A percentile compares a stretch with the other conserved stretches of the same genome.
Conservation (phyloP, 92 coral and sea anemone species). For the Diadumene lineata region DNA sequence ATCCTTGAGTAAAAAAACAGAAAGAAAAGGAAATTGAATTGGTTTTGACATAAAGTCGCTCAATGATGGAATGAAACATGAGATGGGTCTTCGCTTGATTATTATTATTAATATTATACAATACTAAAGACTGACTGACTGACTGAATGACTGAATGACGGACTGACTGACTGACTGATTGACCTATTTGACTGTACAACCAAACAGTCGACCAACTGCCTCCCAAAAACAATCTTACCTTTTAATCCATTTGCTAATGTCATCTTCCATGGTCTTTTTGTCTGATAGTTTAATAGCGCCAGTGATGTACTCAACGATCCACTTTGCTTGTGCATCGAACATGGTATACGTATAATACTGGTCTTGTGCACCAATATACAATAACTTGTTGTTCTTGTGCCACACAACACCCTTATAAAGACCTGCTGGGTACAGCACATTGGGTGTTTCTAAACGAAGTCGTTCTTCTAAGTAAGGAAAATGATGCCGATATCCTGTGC, state of each 20-base stretch:
- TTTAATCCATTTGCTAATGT: constrained; percentile 36
- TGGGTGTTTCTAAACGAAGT: constrained; percentile 37
- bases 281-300: constrained; percentile 50
- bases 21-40: background rate
- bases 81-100: too few species aligned
- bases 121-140: too few species aligned
- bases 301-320: constrained; percentile 47
- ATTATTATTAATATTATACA: too few species aligned
- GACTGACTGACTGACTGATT: background rate
- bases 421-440: constrained; percentile 39
- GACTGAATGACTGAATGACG: background rate
- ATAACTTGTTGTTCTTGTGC: constrained; percentile 42
- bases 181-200: background rate
- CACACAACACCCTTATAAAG: constrained; percentile 50
- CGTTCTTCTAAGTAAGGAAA: constrained; percentile 49
- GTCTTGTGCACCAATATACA: constrained; percentile 35
- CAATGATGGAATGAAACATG: too few species aligned
- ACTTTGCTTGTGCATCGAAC: constrained; percentile 61
- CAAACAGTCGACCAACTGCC: too few species aligned
- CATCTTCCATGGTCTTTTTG: constrained; percentile 41
- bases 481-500: constrained; percentile 55
- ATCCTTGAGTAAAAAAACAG: constrained; percentile 27
- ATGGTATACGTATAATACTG: constrained; percentile 53
- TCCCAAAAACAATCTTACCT: constrained; percentile 35
- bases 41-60: background rate